Evolutionary conservation across 2,797 vertebrate species (phyloP).

Genomic region (Hipposideros larvatus): DNA sequence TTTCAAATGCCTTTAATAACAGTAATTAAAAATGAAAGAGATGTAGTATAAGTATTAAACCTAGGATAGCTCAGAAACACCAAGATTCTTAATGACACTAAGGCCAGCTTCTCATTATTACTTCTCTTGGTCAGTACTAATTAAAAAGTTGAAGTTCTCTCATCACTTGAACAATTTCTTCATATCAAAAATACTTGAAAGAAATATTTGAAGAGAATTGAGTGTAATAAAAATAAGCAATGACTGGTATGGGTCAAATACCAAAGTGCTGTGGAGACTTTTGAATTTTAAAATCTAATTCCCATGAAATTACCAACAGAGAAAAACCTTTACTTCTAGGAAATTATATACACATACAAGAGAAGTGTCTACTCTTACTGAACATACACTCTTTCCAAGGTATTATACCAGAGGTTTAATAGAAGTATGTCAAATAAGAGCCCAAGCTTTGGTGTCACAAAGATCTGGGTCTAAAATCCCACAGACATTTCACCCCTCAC

Average conservation of each 20-base stretch:
- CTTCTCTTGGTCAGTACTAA: background rate
- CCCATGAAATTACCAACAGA: background rate
- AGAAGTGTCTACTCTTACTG: background rate
- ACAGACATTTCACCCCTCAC: too few relatives aligned
- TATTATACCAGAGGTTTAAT: background rate
- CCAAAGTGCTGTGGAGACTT: background rate
- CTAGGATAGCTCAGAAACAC: background rate
- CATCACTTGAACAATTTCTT: background rate
- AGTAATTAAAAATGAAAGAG: background rate
- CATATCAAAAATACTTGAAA: slow-evolving; percentile 34
- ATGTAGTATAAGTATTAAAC: background rate
- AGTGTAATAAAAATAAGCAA: background rate
- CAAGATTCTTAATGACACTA: background rate
- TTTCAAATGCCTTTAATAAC: slow-evolving; percentile 14
- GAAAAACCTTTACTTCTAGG: background rate
- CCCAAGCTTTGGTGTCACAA: background rate
- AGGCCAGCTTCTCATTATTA: background rate
- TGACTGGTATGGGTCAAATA: background rate
- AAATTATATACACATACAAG: background rate
- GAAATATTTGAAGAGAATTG: slow-evolving; percentile 12
- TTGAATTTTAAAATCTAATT: slow-evolving; percentile 5
- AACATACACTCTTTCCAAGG: background rate
- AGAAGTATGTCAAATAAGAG: background rate
- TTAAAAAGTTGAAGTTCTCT: background rate
- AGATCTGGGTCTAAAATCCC: background rate